Evolutionary conservation across 2,113 vertebrate species (phyloP), one percentile per base, ranked within the genome.

Genomic region (Malurus cyaneus): DNA sequence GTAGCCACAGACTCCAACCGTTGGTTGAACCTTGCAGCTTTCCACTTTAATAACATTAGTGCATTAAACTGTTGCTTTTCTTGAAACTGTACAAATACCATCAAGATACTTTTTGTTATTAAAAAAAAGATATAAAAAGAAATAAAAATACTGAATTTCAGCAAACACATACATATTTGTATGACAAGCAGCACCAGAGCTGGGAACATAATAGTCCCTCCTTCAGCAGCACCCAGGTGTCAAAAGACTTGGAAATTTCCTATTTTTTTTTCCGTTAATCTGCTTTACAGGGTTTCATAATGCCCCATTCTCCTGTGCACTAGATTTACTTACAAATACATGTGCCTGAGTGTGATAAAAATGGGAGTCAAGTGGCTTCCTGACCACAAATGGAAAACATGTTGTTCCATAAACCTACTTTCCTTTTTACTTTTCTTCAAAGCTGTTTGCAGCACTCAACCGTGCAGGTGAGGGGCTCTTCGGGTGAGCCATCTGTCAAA

Each of bases 401-500:
- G 8, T 29, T 32, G 67, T 36, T 86, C 69, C 31, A 28, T 36
- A 44, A 74, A 41, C 67, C 89, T 96, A 97, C 73, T 96, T 97
- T 77, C 49, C 31, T 42, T 62, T 82, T 56, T 1, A 83, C 64
- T 96, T 89, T 12, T 98, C 98, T 69, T 98, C 98, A 86, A 98
- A 98, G 96, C 92, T 96, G 96, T 78, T 97, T 50, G 96, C 79
- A 34, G 95, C 41, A 16, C 72, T 95, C 31, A 96, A 32, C 54
- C 59, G 83, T 88, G 95, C 83, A 42, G 98, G 98, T 1, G 96
- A 95, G 81, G 98, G 98, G 73, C 98, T 98, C 90, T 96, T 97
- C 0, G 98, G 98, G 23, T 97, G 98, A 96, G 98, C 98, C 94
- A 98, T 80, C 98, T 98, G 96, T 92, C 47, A 86, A 90, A 86